Conservation (phyloP, 1,140 invertebrate genomes). For the Stegodyphus mimosarum region DNA sequence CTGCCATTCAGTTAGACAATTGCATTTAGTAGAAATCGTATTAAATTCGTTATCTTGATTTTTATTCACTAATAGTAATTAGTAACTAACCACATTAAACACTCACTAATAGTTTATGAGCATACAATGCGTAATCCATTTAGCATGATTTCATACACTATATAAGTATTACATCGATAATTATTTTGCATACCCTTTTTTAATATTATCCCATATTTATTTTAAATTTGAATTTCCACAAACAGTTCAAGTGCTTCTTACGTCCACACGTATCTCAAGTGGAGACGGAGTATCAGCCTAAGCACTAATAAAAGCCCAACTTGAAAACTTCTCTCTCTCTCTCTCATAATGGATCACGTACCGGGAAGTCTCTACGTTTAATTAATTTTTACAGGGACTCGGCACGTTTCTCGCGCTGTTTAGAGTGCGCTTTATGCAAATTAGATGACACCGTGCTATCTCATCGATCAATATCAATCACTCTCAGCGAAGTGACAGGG, state of each 20-base stretch:
- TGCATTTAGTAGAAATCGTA: too few relatives aligned
- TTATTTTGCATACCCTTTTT: too few relatives aligned
- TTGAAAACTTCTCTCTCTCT: background rate
- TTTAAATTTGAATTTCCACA: background rate
- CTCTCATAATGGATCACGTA: constrained; percentile 14
- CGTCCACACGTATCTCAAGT: background rate
- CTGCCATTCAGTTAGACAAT: too few relatives aligned
- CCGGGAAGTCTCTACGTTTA: constrained; percentile 23
- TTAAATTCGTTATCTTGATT: too few relatives aligned
- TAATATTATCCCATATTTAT: background rate
- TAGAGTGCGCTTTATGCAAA: constrained; percentile 23
- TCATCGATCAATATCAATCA: constrained; percentile 42
- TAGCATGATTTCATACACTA: too few relatives aligned
- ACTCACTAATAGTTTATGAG: too few relatives aligned
- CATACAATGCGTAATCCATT: too few relatives aligned
- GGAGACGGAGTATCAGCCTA: background rate
- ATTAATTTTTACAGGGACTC: constrained; percentile 7
- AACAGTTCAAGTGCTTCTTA: background rate
- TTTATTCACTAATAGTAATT: too few relatives aligned
- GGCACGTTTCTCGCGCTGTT: background rate
- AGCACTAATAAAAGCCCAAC: background rate
- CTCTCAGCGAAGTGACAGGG: constrained; percentile 22
- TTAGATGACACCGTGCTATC: constrained; percentile 21
- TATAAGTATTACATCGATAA: too few relatives aligned
- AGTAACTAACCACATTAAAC: too few relatives aligned